phyloP scores from a whole-genome alignment of 2,113 vertebrate genomes.

The Clinocottus analis region DNA sequence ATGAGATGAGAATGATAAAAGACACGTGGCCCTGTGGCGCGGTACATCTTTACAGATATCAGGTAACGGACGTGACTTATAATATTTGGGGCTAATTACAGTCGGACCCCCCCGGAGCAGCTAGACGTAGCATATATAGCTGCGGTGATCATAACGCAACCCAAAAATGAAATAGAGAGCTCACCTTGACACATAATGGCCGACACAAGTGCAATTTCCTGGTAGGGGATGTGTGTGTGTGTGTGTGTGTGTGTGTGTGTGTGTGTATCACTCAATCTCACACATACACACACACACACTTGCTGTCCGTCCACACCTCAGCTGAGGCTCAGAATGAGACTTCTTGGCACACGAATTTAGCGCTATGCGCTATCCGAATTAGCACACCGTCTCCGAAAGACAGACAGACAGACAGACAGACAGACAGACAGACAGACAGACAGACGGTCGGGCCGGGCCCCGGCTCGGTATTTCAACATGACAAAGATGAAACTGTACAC shows the following conservation, averaged over 20 bases:
- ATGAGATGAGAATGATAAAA: slow-evolving; percentile 47
- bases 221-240: slow-evolving; percentile 29
- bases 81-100: slow-evolving; percentile 47
- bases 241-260: too few species aligned
- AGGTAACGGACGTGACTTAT: slow-evolving; percentile 36
- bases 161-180: slow-evolving; percentile 18
- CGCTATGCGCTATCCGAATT: slow-evolving; percentile 60
- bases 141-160: slow-evolving; percentile 15
- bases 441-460: slow-evolving; percentile 7
- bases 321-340: slow-evolving; percentile 15
- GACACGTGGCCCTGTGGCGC: slow-evolving; percentile 21
- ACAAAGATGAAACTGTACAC: slow-evolving; percentile 72
- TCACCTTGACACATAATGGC: slow-evolving; percentile 42
- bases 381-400: slow-evolving; percentile 57
- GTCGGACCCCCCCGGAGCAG: slow-evolving; percentile 40
- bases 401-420: slow-evolving; percentile 33
- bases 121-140: slow-evolving; percentile 38
- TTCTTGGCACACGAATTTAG: slow-evolving; percentile 48
- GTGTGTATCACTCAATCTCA: too few species aligned
- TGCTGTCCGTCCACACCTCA: slow-evolving; percentile 13
- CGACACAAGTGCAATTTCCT: slow-evolving; percentile 39
- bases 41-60: slow-evolving; percentile 32
- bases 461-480: slow-evolving; percentile 58
- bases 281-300: neutral
- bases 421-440: slow-evolving; percentile 24